phyloP scores from a whole-genome alignment of 2,113 vertebrate genomes.

The Boulengeromyrus knoepffleri region DNA sequence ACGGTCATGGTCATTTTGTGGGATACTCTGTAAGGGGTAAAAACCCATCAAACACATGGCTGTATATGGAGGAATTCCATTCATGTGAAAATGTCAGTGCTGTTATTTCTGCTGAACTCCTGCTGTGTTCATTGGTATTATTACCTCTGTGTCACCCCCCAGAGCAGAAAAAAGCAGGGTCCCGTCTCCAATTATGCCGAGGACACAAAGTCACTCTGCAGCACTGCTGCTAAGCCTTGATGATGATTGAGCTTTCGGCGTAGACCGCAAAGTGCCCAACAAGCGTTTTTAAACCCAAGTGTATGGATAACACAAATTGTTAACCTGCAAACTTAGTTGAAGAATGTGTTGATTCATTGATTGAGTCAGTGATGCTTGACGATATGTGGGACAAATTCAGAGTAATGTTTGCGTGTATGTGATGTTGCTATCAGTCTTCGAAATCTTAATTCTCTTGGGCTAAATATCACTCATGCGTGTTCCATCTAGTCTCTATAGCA shows the following conservation, averaged over 20 bases:
- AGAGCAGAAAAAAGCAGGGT: neutral
- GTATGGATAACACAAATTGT: neutral
- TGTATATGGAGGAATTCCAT: neutral
- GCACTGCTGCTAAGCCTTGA: neutral
- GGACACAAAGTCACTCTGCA: neutral
- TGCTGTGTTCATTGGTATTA: neutral
- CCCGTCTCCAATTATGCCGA: neutral
- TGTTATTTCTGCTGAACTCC: neutral
- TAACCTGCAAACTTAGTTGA: neutral
- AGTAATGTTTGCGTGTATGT: slow-evolving; percentile 23
- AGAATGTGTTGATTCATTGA: neutral
- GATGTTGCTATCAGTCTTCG: neutral
- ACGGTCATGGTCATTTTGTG: neutral
- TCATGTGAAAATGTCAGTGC: neutral
- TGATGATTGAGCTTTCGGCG: neutral
- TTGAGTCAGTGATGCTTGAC: neutral
- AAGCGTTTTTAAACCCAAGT: neutral
- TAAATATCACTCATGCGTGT: slow-evolving; percentile 23
- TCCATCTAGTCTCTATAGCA: slow-evolving; percentile 36
- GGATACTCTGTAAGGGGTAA: neutral
- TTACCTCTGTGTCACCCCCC: neutral
- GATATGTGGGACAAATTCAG: slow-evolving; percentile 16
- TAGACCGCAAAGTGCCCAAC: neutral
- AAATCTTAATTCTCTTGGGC: slow-evolving; percentile 25
- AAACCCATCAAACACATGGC: neutral